Percentiles rank a stretch among this genome's conserved stretches.
Conservation (phyloP, 2,888 invertebrate genomes). For the Drosophila paranaensis region DNA sequence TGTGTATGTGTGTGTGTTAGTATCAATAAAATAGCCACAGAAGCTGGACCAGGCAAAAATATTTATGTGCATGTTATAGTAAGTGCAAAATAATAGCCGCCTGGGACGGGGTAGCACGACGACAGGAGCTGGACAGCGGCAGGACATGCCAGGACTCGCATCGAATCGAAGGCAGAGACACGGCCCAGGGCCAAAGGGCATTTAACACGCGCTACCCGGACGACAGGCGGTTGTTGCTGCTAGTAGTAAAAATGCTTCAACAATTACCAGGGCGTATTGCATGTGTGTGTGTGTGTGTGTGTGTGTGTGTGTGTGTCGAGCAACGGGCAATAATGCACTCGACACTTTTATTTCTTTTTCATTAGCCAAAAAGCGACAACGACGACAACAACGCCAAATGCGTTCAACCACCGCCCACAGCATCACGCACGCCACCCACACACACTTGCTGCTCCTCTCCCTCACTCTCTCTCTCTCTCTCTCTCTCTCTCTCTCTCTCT, state of each 20-base stretch:
- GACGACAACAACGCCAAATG: constrained; percentile 33
- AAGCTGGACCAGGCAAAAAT: constrained; percentile 64
- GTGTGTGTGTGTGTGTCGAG: constrained; percentile 24
- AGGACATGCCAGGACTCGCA: constrained; percentile 3
- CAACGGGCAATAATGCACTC: constrained; percentile 75
- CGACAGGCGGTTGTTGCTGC: constrained; percentile 49
- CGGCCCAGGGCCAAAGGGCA: constrained; percentile 30
- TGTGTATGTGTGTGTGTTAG: constrained; percentile 56
- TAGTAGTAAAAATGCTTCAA: constrained; percentile 64
- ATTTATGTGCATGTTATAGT: constrained; percentile 81
- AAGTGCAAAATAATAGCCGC: constrained; percentile 79
- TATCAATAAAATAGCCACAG: constrained; percentile 77
- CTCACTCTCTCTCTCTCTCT: background rate
- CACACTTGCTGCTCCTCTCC: too few species aligned
- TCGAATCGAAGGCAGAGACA: constrained; percentile 14
- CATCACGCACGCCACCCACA: background rate
- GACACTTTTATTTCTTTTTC: constrained; percentile 81
- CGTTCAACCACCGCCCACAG: constrained; percentile 37
- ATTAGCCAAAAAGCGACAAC: constrained; percentile 74
- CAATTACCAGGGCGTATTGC: constrained; percentile 71
- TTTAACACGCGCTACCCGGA: constrained; percentile 53
- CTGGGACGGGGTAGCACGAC: constrained; percentile 35
- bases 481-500: background rate
- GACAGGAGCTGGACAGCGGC: constrained; percentile 1
- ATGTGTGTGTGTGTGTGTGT: constrained; percentile 9